Percentiles rank a stretch among this genome's conserved stretches.
Conservation (phyloP, 2,797 vertebrate genomes). For the Pantherophis alleghaniensis region DNA sequence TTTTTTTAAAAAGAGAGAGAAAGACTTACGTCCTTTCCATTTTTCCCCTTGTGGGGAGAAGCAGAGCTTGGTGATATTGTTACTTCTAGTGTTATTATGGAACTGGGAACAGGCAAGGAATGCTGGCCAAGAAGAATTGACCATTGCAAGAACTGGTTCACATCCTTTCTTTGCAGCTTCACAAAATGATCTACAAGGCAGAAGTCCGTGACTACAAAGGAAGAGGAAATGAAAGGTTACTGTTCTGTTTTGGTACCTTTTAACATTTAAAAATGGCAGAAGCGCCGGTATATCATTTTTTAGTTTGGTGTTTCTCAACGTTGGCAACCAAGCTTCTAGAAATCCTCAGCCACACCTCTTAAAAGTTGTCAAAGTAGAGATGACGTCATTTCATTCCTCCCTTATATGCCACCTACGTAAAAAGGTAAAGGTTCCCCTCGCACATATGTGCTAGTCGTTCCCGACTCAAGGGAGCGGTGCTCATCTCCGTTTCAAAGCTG, state of each 20-base stretch:
- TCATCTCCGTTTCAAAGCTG: too few species aligned
- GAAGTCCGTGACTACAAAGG: slow-evolving; percentile 71
- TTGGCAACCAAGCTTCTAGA: background rate
- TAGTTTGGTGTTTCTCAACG: background rate
- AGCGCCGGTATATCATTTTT: background rate
- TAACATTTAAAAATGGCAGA: slow-evolving; percentile 1
- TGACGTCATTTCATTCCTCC: background rate
- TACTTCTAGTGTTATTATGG: slow-evolving; percentile 69
- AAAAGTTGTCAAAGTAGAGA: background rate
- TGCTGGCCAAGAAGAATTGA: slow-evolving; percentile 91
- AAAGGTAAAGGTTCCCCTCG: too few species aligned
- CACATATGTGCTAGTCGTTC: too few species aligned
- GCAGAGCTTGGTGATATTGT: slow-evolving; percentile 68
- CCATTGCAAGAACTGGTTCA: slow-evolving; percentile 88
- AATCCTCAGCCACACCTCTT: background rate
- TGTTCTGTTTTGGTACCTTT: background rate
- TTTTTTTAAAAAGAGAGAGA: background rate
- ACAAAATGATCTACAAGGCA: slow-evolving; percentile 89
- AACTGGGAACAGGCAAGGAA: slow-evolving; percentile 94
- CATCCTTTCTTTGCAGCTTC: slow-evolving; percentile 90
- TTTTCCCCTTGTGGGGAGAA: slow-evolving; percentile 82
- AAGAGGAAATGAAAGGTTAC: slow-evolving; percentile 12
- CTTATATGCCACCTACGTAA: background rate
- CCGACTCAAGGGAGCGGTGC: too few species aligned
- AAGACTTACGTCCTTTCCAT: slow-evolving; percentile 80